Base-by-base conservation (phyloP, 2,797 vertebrate species). In the Silurus aristotelis region DNA sequence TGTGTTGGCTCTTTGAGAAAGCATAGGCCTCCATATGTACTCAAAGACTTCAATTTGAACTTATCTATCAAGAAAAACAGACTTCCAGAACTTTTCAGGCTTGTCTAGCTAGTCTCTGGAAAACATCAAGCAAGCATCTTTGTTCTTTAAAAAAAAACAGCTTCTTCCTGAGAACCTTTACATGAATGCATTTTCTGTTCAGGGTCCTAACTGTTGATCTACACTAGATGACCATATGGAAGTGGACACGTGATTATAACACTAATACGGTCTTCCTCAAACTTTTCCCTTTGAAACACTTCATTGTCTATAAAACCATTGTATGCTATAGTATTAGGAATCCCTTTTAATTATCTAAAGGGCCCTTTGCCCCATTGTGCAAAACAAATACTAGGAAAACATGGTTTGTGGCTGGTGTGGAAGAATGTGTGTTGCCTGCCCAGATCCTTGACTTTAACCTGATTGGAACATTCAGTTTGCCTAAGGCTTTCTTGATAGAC, bases 51-150 rank as follows among this genome's bases (percentile, higher is more conserved):
- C 8, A 38, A 12, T 61, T 78, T 78, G 31, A 31, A 61, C 27
- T 61, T 78, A 78, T 78, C 76, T 61, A 2, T 78, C 19, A 15
- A 22, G 19, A 61, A 55, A 38, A 76, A 27, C 73, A 76, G 76
- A 78, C 56, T 78, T 43, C 10, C 76, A 22, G 75, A 43, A 58
- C 31, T 60, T n/a, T 73, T 75, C 22, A 17, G n/a, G 22, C 48
- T 52, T 73, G 71, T 15, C 43, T 10, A 71, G 67, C 38, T 70
- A 20, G 71, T 31, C 76, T 61, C 10, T 61, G 76, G 76, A n/a
- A 61, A 78, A 61, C 31, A 0, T 61, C 76, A 78, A 46, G 22
- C 19, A 15, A 12, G 31, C 76, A 61, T 10, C 58, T 78, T 61
- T 78, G 56, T 78, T 78, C 55, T 58, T 58, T 77, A 58, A 15